Evolutionary conservation across 1,140 invertebrate genomes (phyloP).

Genomic region (Olivierus martensii): DNA sequence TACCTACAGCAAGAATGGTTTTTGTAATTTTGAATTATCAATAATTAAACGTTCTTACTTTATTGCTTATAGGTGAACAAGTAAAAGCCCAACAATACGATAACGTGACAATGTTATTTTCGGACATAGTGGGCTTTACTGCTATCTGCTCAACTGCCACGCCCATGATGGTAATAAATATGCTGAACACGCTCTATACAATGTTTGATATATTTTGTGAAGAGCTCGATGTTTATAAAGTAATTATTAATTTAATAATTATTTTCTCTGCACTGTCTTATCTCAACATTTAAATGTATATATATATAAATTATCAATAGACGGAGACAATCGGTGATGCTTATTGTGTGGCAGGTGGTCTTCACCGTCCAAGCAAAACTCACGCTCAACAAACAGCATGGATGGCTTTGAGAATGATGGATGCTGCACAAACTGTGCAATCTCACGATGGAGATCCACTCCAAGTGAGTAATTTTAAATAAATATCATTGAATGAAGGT

Average conservation of each 20-base stretch:
- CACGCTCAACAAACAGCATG: constrained; percentile 89
- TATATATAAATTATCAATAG: constrained; percentile 28
- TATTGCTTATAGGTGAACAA: constrained; percentile 67
- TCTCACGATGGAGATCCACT: constrained; percentile 84
- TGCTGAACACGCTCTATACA: constrained; percentile 89
- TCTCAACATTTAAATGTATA: too few relatives aligned
- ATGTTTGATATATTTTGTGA: constrained; percentile 86
- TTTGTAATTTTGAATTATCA: too few relatives aligned
- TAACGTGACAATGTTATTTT: constrained; percentile 91
- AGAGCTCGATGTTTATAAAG: constrained; percentile 91
- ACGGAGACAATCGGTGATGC: constrained; percentile 81
- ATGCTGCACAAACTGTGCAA: constrained; percentile 65
- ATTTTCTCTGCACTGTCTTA: too few relatives aligned
- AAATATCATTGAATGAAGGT: neutral
- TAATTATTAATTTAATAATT: constrained; percentile 12
- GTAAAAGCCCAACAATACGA: constrained; percentile 92
- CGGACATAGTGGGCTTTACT: constrained; percentile 97
- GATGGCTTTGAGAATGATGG: constrained; percentile 88
- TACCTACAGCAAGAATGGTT: too few relatives aligned
- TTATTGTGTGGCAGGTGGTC: constrained; percentile 41
- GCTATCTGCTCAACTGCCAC: constrained; percentile 89
- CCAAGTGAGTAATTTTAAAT: constrained; percentile 39
- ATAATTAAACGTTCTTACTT: neutral
- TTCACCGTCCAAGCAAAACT: constrained; percentile 62
- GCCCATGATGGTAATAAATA: constrained; percentile 79